Evolutionary conservation across 2,113 vertebrate species (phyloP), one percentile per base, ranked within the genome.

Genomic region (Vidua macroura): DNA sequence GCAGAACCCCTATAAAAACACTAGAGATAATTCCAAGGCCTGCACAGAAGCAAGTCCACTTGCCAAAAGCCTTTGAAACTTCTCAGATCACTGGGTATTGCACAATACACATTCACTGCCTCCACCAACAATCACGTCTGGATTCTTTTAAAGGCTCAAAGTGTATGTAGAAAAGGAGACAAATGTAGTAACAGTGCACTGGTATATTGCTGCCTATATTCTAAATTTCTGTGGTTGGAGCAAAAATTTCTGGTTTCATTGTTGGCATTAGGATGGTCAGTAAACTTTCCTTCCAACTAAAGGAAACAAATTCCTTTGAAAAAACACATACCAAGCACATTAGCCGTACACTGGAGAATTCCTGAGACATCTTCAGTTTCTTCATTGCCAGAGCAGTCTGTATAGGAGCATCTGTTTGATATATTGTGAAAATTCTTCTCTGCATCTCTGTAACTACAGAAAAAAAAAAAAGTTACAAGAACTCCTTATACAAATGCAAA

Each of bases 261-360:
- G 12, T 25, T 63, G 53, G 28, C n/a, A 48, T 55, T 69, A 63
- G 15, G 24, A 73, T 53, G 31, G 25, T 41, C 41, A 76, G 11
- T 41, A 76, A 83, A 53, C 24, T 20, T 58, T 44, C 46, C 21
- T 64, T 90, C 48, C 53, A 79, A n/a, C 3, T 43, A 74, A 88
- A 81, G n/a, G 15, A 93, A 93, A 92, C 1, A 35, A 94, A 80
- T 64, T 64, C n/a, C 30, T 37, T 86, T 63, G 27, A 62, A 93
- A 92, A 86, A 68, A 83, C 69, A 96, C 98, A 91, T 98, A 99
- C 99, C 99, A 68, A 99, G 98, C 95, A 99, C 96, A 88, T 99
- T 99, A 83, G 99, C 99, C 8, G 98, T 98, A 94, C 99, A 98
- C 94, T 99, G 99, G 59, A 99, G 98, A 97, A 99, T 99, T 98